Conservation (phyloP, 1,140 invertebrate species). For the Euura saliciscinereae region DNA sequence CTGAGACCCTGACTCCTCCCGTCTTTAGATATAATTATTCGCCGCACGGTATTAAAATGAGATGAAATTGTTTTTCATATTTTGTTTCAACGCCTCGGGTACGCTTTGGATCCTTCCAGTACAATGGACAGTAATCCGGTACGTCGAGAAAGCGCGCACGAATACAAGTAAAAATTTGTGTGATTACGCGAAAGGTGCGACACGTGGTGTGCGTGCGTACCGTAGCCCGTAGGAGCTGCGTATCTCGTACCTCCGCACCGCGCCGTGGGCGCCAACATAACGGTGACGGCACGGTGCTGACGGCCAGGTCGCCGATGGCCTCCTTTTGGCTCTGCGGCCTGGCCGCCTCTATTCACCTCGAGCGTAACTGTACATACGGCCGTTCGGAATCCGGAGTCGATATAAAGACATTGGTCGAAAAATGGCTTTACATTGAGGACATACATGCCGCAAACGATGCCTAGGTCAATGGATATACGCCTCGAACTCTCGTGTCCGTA, state of each 20-base stretch:
- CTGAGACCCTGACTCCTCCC: no score
- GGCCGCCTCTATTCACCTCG: slow-evolving; percentile 15
- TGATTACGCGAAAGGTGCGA: background rate
- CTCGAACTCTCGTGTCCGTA: background rate
- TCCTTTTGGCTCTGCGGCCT: slow-evolving; percentile 41
- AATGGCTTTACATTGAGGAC: no score
- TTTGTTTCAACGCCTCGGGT: no score
- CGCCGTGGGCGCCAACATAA: slow-evolving; percentile 52
- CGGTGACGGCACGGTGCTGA: slow-evolving; percentile 43
- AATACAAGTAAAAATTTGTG: background rate
- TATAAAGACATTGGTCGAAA: no score
- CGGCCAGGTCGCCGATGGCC: slow-evolving; percentile 44
- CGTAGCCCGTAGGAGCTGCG: slow-evolving; percentile 17
- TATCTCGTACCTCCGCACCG: slow-evolving; percentile 35
- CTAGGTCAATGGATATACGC: background rate
- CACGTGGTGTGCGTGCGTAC: slow-evolving; percentile 6
- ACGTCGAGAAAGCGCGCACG: no score
- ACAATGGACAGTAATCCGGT: no score
- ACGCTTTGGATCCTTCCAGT: no score
- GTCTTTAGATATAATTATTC: no score
- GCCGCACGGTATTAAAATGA: no score
- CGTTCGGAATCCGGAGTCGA: slow-evolving; percentile 17
- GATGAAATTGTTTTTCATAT: no score
- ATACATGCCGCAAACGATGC: no score
- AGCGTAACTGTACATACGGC: slow-evolving; percentile 48